A percentile compares a stretch with the other conserved stretches of the same genome.
These are phyloP conservation scores for Parnassius mnemosyne DNA, from an alignment of 2,888 invertebrate species.

Conservation along the genomic window DNA sequence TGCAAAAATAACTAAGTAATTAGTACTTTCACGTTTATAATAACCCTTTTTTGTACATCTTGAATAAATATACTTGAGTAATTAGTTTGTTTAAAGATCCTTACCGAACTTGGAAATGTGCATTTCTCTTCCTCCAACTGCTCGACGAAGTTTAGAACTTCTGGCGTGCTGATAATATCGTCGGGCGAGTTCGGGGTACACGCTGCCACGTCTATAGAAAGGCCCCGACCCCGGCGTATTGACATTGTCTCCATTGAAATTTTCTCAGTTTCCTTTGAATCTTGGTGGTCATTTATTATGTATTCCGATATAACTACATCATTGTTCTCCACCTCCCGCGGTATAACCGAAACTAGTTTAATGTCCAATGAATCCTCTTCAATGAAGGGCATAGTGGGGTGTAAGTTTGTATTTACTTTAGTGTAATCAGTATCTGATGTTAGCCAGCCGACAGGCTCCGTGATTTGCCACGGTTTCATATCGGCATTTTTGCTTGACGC, in stretches of 20 bases:
- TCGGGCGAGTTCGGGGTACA: constrained; percentile 46
- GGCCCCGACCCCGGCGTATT: constrained; percentile 38
- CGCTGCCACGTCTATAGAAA: constrained; percentile 58
- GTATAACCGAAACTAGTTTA: constrained; percentile 60
- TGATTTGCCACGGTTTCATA: constrained; percentile 47
- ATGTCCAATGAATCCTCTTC: constrained; percentile 67
- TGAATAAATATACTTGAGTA: no score
- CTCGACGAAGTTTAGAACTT: constrained; percentile 68
- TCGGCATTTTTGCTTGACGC: constrained; percentile 51
- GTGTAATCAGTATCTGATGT: constrained; percentile 47
- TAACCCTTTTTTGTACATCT: no score
- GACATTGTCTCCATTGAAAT: constrained; percentile 31
- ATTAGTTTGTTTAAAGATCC: constrained; percentile 27
- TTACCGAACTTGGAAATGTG: constrained; percentile 49
- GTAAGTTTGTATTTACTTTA: constrained; percentile 48
- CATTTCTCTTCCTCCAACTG: constrained; percentile 68
- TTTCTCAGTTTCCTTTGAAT: constrained; percentile 33
- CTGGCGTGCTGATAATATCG: constrained; percentile 69
- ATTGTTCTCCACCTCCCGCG: constrained; percentile 64
- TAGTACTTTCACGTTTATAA: no score
- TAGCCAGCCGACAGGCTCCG: constrained; percentile 49
- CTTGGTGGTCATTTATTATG: constrained; percentile 45
- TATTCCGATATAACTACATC: constrained; percentile 57
- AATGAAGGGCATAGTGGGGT: constrained; percentile 63
- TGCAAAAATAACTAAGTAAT: no score